Evolutionary conservation across 1,140 invertebrate genomes (phyloP), one percentile per base, ranked within the genome.

Genomic region (Drosophila nikananu): DNA sequence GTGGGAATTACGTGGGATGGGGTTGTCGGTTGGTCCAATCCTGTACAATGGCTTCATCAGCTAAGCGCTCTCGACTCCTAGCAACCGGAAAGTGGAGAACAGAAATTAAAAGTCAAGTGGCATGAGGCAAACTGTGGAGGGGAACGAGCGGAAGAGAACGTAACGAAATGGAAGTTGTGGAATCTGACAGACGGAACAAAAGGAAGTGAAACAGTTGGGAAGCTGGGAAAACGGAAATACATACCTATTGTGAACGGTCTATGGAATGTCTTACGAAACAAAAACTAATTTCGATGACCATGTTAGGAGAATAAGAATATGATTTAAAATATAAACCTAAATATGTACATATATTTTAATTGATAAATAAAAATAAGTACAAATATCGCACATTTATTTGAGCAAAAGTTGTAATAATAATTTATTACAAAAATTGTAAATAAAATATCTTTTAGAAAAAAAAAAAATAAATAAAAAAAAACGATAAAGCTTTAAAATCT

Each of bases 31-130:
- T 54, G 65, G 17, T 46, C 55, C 49, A 61, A 42, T 41, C 30
- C 17, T 27, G 71, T 54, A 84, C 82, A 84, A 84, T 84, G 82
- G 67, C 63, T 80, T 84, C 82, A 84, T 84, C 82, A 84, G 51
- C 82, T 59, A 77, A 77, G 72, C 35, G n/a, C 44, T 23, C 70
- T 72, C 66, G 30, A 60, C 54, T 51, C 35, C 17, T 23, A 37
- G 35, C 35, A 74, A 49, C 41, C 44, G 51, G 19, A 58, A 71
- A 32, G 17, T 39, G 10, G 37, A 57, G 42, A 46, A 81, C 62
- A 66, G 67, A 65, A 74, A 78, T 77, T 78, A 73, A 77, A 86
- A 86, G 66, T 83, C 81, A 80, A 83, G 81, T 73, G 62, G 52
- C 58, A 49, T 32, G 67, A 35, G 35, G 5, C 10, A 12, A n/a